Conservation (phyloP, 2,113 vertebrate species). For the Zapus hudsonius region DNA sequence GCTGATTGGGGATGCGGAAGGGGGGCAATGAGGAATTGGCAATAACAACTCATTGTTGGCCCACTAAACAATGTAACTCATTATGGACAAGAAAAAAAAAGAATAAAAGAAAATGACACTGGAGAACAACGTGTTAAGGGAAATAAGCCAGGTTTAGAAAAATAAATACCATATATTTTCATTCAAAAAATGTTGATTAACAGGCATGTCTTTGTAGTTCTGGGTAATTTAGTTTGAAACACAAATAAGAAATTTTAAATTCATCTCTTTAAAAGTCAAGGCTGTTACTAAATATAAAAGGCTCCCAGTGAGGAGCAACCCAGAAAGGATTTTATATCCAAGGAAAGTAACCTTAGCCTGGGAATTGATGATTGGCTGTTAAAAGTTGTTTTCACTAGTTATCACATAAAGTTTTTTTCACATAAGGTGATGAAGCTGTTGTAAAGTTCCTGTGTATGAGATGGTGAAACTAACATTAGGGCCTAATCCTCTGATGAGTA, state of each 20-base stretch:
- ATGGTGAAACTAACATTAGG: slow-evolving; percentile 3
- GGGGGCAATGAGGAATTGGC: too few species aligned
- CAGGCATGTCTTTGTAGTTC: slow-evolving; percentile 55
- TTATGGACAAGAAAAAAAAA: too few species aligned
- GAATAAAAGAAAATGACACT: too few species aligned
- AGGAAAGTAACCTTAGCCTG: slow-evolving; percentile 25
- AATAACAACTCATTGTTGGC: too few species aligned
- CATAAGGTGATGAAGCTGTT: slow-evolving; percentile 9
- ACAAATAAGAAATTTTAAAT: slow-evolving; percentile 72
- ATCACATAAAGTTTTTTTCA: background rate
- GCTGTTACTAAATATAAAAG: slow-evolving; percentile 44
- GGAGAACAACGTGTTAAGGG: too few species aligned
- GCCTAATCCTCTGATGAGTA: background rate
- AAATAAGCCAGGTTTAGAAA: too few species aligned
- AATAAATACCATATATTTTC: too few species aligned
- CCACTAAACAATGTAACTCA: too few species aligned
- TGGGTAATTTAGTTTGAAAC: slow-evolving; percentile 72
- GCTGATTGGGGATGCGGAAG: too few species aligned
- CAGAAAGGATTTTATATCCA: slow-evolving; percentile 57
- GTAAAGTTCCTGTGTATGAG: background rate
- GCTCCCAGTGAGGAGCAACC: slow-evolving; percentile 2
- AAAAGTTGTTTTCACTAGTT: slow-evolving; percentile 53
- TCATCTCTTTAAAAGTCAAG: slow-evolving; percentile 39
- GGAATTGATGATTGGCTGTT: slow-evolving; percentile 61
- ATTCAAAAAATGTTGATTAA: too few species aligned